Evolutionary conservation across 2,113 vertebrate species (phyloP), one percentile per base, ranked within the genome.

Genomic region (Calyptommatus sinebrachiatus): DNA sequence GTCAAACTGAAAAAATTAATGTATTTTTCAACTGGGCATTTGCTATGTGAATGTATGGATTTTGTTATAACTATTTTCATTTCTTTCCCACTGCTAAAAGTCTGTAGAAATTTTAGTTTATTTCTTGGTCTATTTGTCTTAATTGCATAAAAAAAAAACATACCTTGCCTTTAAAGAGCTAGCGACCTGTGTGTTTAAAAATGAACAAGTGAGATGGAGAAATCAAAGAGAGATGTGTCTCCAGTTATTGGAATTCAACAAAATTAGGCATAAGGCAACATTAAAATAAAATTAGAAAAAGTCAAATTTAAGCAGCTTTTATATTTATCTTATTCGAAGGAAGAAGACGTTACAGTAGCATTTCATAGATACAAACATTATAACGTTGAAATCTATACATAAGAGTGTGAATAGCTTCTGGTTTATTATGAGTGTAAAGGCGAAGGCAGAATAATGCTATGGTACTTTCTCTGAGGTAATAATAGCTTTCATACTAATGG

Each of bases 401-500:
- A 35, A n/a, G 60, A 45, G 26, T 50, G 46, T 65, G 14, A 28
- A 26, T 18, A 22, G 28, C 22, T 73, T 66, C 18, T 5, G 62
- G 3, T 14, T 12, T 80, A 73, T 60, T 76, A 86, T 76, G 77
- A 78, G 81, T 82, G 89, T 45, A 84, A 88, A 74, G 57, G 22
- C 50, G 53, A 69, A 69, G 63, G 28, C 0, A 2, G 74, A 83
- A 87, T 85, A 89, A 88, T 66, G 45, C 35, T 45, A 65, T 45
- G n/a, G 73, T 73, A 35, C 0, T 1, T 78, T 71, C 84, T 83
- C 73, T 78, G 84, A 88, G 79, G 74, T 76, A 83, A 84, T 63
- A 79, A 84, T 70, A n/a, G 68, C 16, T 79, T 85, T 87, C 61
- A 71, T 77, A 78, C 46, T 81, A 82, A 84, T 57, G 62, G 68